Conservation (phyloP, 2,888 invertebrate species). For the Deilephila porcellus region DNA sequence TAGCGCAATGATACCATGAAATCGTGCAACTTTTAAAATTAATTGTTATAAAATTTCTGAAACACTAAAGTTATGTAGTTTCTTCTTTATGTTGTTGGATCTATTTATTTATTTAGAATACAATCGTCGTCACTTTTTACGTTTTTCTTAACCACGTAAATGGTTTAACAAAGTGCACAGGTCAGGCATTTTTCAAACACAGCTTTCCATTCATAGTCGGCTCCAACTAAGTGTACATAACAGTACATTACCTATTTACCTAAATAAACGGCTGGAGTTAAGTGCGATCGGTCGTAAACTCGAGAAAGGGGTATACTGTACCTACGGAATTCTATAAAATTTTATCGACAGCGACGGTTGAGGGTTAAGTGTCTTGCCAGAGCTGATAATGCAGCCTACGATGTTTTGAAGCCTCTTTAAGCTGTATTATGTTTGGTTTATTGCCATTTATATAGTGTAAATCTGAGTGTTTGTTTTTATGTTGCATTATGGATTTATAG, state of each 20-base stretch:
- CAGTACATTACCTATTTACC: conserved; percentile 29
- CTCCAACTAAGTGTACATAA: conserved; percentile 22
- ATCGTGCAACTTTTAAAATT: too few relatives aligned
- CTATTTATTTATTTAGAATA: background rate
- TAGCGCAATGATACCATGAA: too few relatives aligned
- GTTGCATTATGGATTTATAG: conserved; percentile 12
- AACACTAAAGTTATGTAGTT: too few relatives aligned
- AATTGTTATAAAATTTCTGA: too few relatives aligned
- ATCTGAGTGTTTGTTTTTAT: conserved; percentile 27
- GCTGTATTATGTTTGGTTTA: conserved; percentile 26
- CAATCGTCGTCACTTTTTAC: background rate
- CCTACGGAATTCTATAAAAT: conserved; percentile 29
- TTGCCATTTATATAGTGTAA: conserved; percentile 23
- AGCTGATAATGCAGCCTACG: conserved; percentile 28
- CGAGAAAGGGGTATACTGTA: conserved; percentile 29
- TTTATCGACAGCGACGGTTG: conserved; percentile 30
- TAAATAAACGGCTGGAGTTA: conserved; percentile 29
- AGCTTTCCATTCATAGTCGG: conserved; percentile 18
- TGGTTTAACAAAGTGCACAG: conserved; percentile 12
- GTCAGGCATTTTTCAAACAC: conserved; percentile 17
- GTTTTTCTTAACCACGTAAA: background rate
- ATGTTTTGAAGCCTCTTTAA: conserved; percentile 23
- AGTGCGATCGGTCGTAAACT: conserved; percentile 32
- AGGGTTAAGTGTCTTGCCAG: conserved; percentile 30
- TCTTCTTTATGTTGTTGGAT: too few relatives aligned